These are phyloP conservation scores for Brachionus calyciflorus DNA, from an alignment of 1,140 invertebrate species.

Conservation along the genomic window DNA sequence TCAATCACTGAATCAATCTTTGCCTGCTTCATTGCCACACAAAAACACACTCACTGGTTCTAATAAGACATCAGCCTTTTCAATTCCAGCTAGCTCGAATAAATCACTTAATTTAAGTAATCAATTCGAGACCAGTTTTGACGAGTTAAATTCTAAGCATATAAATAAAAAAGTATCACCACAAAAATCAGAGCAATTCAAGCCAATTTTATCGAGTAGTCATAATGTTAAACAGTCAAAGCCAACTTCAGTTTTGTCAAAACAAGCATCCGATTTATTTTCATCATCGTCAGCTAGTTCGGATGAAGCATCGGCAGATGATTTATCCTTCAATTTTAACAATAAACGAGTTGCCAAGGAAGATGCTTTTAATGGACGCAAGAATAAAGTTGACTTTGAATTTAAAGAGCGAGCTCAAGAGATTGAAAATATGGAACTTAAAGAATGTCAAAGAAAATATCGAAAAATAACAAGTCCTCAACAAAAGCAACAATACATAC, in stretches of 20 bases:
- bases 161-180: slow-evolving; percentile 16
- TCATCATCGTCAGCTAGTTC: not conserved
- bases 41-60: not conserved
- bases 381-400: slow-evolving; percentile 17
- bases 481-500: slow-evolving; percentile 27
- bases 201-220: not conserved
- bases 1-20: not conserved
- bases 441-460: slow-evolving; percentile 26
- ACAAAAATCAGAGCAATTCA: slow-evolving; percentile 9
- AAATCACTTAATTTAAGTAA: slow-evolving; percentile 10
- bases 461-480: slow-evolving; percentile 27
- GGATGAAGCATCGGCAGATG: slow-evolving; percentile 15
- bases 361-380: not conserved
- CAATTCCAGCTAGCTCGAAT: not conserved
- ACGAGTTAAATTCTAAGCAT: not conserved
- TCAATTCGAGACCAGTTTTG: not conserved
- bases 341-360: slow-evolving; percentile 6
- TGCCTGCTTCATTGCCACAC: not conserved
- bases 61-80: slow-evolving; percentile 16
- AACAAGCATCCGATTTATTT: slow-evolving; percentile 10
- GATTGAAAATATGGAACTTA: slow-evolving; percentile 5
- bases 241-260: not conserved
- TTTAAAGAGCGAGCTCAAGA: slow-evolving; percentile 31
- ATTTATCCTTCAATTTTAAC: not conserved
- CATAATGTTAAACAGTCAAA: not conserved